These are phyloP conservation scores for Psammodynastes pulverulentus DNA, from an alignment of 2,113 vertebrate species.

Conservation along the genomic window DNA sequence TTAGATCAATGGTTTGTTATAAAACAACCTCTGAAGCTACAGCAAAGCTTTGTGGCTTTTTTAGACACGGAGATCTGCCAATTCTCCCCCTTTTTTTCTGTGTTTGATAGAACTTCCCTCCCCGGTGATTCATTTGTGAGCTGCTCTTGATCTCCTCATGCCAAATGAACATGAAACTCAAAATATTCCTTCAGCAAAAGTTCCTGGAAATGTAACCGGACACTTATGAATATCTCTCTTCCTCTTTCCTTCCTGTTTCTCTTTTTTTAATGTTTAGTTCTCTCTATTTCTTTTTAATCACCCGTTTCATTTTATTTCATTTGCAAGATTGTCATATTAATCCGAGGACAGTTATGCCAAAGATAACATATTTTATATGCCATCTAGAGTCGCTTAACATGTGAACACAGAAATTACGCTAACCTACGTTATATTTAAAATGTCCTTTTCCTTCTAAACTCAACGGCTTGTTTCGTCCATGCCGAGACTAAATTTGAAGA, in stretches of 20 bases:
- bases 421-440: neutral
- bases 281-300: neutral
- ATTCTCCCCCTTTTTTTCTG: neutral
- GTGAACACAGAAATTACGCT: neutral
- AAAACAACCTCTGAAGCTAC: neutral
- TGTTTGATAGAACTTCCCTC: neutral
- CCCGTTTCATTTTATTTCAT: neutral
- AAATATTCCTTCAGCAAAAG: neutral
- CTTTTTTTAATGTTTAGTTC: neutral
- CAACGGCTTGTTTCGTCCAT: neutral
- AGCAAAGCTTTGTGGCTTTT: constrained; percentile 1
- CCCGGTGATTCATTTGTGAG: neutral
- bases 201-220: neutral
- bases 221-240: neutral
- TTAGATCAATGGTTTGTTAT: constrained; percentile 4
- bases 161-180: neutral
- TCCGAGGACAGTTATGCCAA: neutral
- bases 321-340: neutral
- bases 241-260: neutral
- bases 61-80: neutral
- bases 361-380: neutral
- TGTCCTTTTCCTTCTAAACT: neutral
- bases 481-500: neutral
- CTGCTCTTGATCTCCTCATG: neutral
- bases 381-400: neutral